Conservation (phyloP, 2,888 invertebrate genomes). For the Cephus spinipes region DNA sequence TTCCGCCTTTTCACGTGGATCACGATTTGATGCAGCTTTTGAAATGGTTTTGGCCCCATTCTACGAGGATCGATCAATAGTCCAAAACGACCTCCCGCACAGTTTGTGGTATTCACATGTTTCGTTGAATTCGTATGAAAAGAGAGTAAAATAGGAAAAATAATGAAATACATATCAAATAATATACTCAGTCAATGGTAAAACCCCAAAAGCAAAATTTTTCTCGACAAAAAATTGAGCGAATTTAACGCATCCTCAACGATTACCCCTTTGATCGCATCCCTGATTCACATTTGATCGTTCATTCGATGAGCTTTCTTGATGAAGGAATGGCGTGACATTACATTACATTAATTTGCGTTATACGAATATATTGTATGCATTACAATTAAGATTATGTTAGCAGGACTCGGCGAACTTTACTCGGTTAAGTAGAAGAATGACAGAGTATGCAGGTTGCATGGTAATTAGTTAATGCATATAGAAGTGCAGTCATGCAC, state of each 20-base stretch:
- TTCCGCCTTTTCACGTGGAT: not conserved
- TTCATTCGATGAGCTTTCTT: not conserved
- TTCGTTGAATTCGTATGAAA: not conserved
- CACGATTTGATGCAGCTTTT: not conserved
- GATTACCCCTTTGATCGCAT: not conserved
- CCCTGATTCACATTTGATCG: not conserved
- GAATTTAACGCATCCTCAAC: not conserved
- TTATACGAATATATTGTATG: not conserved
- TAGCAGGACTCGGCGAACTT: not conserved
- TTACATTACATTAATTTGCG: not conserved
- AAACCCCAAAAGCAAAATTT: not conserved
- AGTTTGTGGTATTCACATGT: not conserved
- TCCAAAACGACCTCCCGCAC: not conserved
- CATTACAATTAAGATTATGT: not conserved
- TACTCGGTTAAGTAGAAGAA: not conserved
- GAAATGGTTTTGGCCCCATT: not conserved
- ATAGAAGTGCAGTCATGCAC: not conserved
- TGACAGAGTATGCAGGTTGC: not conserved
- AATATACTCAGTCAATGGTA: not conserved
- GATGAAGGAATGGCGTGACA: not conserved
- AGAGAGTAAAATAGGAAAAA: not conserved
- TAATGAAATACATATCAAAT: not conserved
- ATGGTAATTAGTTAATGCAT: not conserved
- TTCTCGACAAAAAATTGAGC: not conserved
- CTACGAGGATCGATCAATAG: not conserved